phyloP scores from a whole-genome alignment of 2,888 invertebrate genomes.

The Resseliella maxima region DNA sequence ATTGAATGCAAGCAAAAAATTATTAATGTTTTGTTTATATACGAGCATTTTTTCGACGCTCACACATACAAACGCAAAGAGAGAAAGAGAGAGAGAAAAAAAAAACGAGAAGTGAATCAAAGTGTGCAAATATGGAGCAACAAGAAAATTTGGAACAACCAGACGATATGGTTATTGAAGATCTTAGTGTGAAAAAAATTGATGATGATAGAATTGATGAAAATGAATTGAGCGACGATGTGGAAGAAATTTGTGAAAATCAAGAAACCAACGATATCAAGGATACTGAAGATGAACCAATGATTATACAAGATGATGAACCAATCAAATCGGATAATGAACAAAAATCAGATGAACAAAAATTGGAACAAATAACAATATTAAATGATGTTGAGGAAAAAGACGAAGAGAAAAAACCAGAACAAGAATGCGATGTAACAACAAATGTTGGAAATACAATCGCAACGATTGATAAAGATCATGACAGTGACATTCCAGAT shows the following conservation, averaged over 20 bases:
- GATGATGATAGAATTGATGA: background rate
- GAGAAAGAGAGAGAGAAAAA: background rate
- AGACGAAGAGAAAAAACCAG: background rate
- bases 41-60: background rate
- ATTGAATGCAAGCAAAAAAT: background rate
- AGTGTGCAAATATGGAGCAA: background rate
- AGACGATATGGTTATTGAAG: background rate
- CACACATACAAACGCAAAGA: background rate
- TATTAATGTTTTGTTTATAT: background rate
- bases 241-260: background rate
- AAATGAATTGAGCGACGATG: background rate
- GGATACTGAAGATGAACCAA: background rate
- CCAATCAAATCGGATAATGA: background rate
- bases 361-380: background rate
- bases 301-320: background rate
- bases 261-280: background rate
- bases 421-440: background rate
- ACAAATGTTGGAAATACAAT: too few species aligned
- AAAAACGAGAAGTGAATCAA: background rate
- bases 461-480: conserved; percentile 64
- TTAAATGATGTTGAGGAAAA: background rate
- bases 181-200: background rate
- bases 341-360: background rate
- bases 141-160: background rate
- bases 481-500: conserved; percentile 70